Evolutionary conservation across 2,888 invertebrate genomes (phyloP).

Genomic region (Zootermopsis nevadensis): DNA sequence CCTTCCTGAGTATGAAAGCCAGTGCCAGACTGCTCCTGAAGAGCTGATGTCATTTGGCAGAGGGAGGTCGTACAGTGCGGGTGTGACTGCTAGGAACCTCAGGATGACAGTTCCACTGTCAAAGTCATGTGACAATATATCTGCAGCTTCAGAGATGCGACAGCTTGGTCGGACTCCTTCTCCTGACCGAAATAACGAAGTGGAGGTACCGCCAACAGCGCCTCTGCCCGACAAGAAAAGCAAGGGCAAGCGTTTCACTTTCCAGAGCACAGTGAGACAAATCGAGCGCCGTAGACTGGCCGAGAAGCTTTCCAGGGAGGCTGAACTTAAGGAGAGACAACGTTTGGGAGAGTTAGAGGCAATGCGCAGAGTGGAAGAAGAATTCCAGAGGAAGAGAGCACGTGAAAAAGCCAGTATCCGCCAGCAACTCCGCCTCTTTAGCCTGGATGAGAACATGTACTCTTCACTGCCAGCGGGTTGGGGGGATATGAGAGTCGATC

Average conservation of each 20-base stretch:
- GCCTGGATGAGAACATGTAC: conserved; percentile 69
- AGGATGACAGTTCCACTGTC: conserved; percentile 57
- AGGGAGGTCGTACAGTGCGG: conserved; percentile 38
- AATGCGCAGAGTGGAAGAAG: conserved; percentile 87
- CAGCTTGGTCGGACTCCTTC: conserved; percentile 54
- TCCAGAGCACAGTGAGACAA: conserved; percentile 86
- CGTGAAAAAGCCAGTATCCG: conserved; percentile 69
- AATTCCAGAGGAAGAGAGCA: conserved; percentile 86
- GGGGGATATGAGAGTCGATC: conserved; percentile 69
- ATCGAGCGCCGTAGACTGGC: conserved; percentile 79
- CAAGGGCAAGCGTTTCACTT: conserved; percentile 70
- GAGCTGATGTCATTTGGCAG: not conserved
- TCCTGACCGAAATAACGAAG: conserved; percentile 49
- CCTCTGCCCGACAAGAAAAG: conserved; percentile 42
- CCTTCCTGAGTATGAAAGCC: conserved; percentile 68
- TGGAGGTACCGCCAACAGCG: conserved; percentile 41
- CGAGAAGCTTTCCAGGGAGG: conserved; percentile 80
- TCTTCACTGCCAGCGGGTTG: conserved; percentile 69
- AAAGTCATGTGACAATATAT: conserved; percentile 66
- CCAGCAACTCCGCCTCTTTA: conserved; percentile 79
- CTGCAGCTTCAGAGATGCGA: conserved; percentile 55
- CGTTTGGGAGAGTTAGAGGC: conserved; percentile 81
- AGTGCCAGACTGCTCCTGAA: conserved; percentile 1
- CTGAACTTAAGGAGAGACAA: conserved; percentile 81
- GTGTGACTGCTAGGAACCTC: conserved; percentile 20